Base-by-base conservation (phyloP, 2,888 invertebrate species). In the Camptogramma bilineatum region DNA sequence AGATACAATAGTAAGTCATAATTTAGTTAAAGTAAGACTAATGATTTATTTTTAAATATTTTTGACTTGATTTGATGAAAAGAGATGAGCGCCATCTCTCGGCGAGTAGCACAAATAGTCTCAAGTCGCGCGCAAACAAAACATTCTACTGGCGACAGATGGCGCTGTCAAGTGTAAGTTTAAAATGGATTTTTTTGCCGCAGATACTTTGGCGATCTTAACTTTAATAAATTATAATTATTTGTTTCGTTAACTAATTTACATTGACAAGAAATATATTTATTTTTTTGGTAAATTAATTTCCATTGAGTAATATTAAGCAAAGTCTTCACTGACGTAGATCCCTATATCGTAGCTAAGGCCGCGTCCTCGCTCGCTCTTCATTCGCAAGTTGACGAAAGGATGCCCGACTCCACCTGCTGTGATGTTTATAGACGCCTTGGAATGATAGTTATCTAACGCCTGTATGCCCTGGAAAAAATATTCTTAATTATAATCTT, bases 381-480 rank as follows among this genome's bases (percentile, higher is more conserved):
- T 92, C 67, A 92, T 65, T 0, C 92, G 80, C 0, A 92, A 60
- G 74, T 92, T 91, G 0, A 90, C 91, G 71, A 75, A 92, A 0
- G 85, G 60, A 58, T 80, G 77, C 0, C 92, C 92, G 0, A 91
- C 79, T 0, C 92, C 92, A 0, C 92, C 92, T 0, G 91, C 88
- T 0, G 92, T 92, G n/a, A 92, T 80, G 77, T 91, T 91, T 18
- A 90, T 79, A 0, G 86, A 78, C 0, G 91, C 71, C 42, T 84
- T 86, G 44, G 85, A 85, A 72, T 90, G 88, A 1, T 80, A 48
- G 0, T 70, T 81, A 76, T 92, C 91, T 10, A 92, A 51, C 0
- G 86, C 88, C 74, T 91, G 91, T 64, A 92, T 91, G 13, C 90
- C 91, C 92, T 92, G 86, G 50, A 83, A 76, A 13, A 10, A 13